A percentile compares a stretch with the other conserved stretches of the same genome.
phyloP scores from a whole-genome alignment of 1,140 invertebrate species.

The Diuraphis noxia region DNA sequence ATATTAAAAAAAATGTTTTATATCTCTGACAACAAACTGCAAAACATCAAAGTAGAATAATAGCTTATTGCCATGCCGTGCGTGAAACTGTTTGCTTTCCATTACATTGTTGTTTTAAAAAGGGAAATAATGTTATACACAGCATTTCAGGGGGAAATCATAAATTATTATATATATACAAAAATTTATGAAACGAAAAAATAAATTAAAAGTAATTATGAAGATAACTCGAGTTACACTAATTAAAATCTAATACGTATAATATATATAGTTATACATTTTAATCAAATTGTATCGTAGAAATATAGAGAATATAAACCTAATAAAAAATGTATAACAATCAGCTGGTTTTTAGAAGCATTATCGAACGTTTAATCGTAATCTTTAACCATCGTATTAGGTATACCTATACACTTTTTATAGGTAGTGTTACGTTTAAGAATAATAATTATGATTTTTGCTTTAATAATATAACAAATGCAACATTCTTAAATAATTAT shows the following conservation, averaged over 20 bases:
- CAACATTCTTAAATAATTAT: too few species aligned
- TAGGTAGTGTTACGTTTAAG: too few species aligned
- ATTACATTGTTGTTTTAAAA: slow-evolving; percentile 5
- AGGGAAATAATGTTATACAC: background rate
- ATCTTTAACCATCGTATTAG: too few species aligned
- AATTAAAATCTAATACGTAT: background rate
- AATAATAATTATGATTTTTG: too few species aligned
- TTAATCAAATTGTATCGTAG: background rate
- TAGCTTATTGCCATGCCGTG: background rate
- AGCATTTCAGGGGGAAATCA: background rate
- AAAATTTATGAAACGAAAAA: background rate
- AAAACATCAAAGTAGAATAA: background rate
- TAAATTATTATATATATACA: background rate
- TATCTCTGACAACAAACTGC: background rate
- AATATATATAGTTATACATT: background rate
- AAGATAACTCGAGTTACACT: background rate
- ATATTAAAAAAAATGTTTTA: background rate
- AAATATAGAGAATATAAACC: too few species aligned
- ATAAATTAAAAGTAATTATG: background rate
- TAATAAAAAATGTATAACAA: too few species aligned
- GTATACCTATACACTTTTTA: too few species aligned
- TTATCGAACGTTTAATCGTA: too few species aligned
- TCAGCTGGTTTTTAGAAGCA: too few species aligned
- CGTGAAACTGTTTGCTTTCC: background rate
- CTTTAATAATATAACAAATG: too few species aligned